Percentiles rank a stretch among this genome's conserved stretches.
phyloP scores from a whole-genome alignment of 1,140 invertebrate species.

The Lepeophtheirus salmonis region DNA sequence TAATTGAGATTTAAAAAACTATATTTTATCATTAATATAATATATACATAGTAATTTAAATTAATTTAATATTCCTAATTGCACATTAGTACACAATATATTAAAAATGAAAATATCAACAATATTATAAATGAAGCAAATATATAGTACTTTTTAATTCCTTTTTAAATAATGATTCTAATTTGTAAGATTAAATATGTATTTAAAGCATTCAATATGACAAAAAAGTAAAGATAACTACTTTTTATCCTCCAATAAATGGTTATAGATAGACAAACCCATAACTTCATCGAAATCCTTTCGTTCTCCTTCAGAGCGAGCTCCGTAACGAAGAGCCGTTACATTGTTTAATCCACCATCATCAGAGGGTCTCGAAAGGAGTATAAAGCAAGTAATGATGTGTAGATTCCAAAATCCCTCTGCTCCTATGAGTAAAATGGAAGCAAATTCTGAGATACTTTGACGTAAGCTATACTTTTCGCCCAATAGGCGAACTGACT shows the following conservation, averaged over 20 bases:
- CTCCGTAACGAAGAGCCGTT: background rate
- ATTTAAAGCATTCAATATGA: background rate
- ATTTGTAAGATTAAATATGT: too few species aligned
- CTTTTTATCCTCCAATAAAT: background rate
- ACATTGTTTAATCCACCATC: background rate
- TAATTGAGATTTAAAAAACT: too few species aligned
- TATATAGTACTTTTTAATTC: too few species aligned
- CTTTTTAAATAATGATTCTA: too few species aligned
- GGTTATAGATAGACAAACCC: background rate
- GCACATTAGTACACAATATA: too few species aligned
- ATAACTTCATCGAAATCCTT: background rate
- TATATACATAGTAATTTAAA: too few species aligned
- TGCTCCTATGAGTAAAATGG: background rate
- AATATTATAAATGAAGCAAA: too few species aligned
- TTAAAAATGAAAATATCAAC: too few species aligned
- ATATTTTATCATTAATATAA: too few species aligned
- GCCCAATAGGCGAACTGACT: background rate
- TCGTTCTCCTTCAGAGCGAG: background rate
- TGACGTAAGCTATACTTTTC: background rate
- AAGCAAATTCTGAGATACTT: background rate
- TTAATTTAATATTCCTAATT: too few species aligned
- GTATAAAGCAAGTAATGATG: background rate
- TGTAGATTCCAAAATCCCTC: background rate
- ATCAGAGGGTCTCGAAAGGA: background rate
- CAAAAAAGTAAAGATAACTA: background rate